Evolutionary conservation across 2,113 vertebrate genomes (phyloP), one percentile per base, ranked within the genome.

Genomic region (Amblyopsis rosae): DNA sequence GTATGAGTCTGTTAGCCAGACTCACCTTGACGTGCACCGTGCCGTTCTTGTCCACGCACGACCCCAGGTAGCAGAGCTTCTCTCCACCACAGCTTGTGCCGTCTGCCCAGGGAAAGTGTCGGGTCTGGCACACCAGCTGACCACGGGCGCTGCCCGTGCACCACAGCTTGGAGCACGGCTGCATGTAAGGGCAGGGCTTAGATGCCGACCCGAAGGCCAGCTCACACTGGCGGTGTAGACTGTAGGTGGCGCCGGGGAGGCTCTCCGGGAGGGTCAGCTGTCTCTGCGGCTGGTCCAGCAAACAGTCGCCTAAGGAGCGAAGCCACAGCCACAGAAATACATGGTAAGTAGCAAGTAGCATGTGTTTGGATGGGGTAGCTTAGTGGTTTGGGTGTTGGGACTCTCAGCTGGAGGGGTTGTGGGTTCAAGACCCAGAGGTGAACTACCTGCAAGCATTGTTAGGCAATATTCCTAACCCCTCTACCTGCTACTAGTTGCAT

Each of bases 81-180:
- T 92, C 86, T 0, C 94, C 94, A 0, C 95, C 93, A 3, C 97
- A 99, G 89, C 80, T 82, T 15, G 97, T 99, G 82, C 96, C 97
- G 0, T 99, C 97, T 0, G 96, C 96, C 97, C 97, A 98, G n/a
- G 97, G 97, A 80, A 99, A 99, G 87, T 99, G 96, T 0, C 97
- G 92, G 0, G 97, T 98, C 87, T 98, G 97, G 85, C 96, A 99
- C 48, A 98, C 95, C 62, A 96, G 92, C 84, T 98, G 97, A 1
- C 97, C 97, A 0, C 94, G 93, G 0, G 96, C 95, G 66, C 96
- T 96, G 3, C 97, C 96, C 0, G 96, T 99, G 87, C 97, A 99
- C 97, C 97, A 99, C 10, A 99, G 93, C 80, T 98, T 96, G 82
- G 94, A 91, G 9, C 97, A 99, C 72, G 94, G 93, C 88, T 97